Evolutionary conservation across 2,797 vertebrate species (phyloP), one percentile per base, ranked within the genome.

Genomic region (Oreonectes daqikongensis): DNA sequence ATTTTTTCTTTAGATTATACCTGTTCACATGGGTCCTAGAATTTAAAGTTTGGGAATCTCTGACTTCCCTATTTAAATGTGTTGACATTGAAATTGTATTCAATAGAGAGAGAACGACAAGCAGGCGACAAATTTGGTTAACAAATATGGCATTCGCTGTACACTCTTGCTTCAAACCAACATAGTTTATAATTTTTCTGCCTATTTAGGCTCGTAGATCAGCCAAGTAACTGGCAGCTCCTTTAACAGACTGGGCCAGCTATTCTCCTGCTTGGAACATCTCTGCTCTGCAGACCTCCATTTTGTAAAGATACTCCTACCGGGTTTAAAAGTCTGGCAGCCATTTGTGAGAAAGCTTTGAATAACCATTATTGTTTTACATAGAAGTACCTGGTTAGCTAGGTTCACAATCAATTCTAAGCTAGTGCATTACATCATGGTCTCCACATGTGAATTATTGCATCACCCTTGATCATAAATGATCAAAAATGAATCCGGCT

Each of bases 251-350:
- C 50, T 15, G 24, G 57, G 69, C 28, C 44, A 55, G 68, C 40
- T 38, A 78, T 68, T 50, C 35, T 66, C 40, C 5, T 42, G 57
- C 59, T 38, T 72, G 35, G n/a, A 52, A 71, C 72, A 68, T 75
- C 61, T 30, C 40, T 64, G 63, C 75, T 61, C 26, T 74, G 24
- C 68, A 72, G 82, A 79, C 84, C 80, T 83, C 84, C 84, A 86
- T 87, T 86, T 86, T 87, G 84, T 82, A 76, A 72, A 60, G 53
- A 82, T 73, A 63, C 24, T 15, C 44, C 63, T 46, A 71, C 74
- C 18, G 38, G 66, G 69, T 77, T 68, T 65, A 75, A 81, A 64
- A 81, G 53, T 35, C 70, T 72, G 73, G 83, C 82, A 86, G 84
- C 84, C 86, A 86, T 87, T 87, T 85, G 69, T 81, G 59, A 61